phyloP scores from a whole-genome alignment of 2,113 vertebrate genomes.

The Eclectus roratus region DNA sequence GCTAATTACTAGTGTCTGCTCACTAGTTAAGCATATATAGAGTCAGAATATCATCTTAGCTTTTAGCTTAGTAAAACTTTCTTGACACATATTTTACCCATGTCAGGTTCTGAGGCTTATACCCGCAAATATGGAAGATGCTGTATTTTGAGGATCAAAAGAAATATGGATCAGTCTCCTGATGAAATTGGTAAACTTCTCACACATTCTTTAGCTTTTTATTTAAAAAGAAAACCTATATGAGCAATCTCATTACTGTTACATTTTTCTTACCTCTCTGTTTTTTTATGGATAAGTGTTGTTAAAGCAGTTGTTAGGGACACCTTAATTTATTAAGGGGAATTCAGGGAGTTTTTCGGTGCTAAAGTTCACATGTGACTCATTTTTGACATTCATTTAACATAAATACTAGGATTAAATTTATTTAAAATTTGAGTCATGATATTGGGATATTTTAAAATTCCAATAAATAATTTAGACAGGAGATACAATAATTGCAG shows the following conservation, averaged over 20 bases:
- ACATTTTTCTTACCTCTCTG: neutral
- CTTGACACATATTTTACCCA: neutral
- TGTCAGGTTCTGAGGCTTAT: neutral
- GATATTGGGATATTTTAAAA: neutral
- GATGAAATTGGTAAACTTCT: neutral
- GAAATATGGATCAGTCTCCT: neutral
- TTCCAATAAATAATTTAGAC: neutral
- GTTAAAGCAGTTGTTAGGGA: neutral
- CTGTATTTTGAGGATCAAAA: neutral
- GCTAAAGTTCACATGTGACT: neutral
- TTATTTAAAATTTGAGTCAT: neutral
- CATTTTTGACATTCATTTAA: neutral
- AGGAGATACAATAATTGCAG: neutral
- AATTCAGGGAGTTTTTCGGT: neutral
- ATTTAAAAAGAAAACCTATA: neutral
- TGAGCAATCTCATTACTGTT: neutral
- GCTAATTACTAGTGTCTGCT: neutral
- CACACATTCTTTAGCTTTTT: neutral
- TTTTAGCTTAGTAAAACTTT: neutral
- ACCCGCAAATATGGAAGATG: neutral
- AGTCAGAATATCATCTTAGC: neutral
- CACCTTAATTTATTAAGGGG: neutral
- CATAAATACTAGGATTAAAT: neutral
- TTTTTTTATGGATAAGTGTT: neutral
- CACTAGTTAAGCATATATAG: rapidly evolving